Conservation (phyloP, 2,113 vertebrate genomes). For the Sarotherodon lohbergeri region DNA sequence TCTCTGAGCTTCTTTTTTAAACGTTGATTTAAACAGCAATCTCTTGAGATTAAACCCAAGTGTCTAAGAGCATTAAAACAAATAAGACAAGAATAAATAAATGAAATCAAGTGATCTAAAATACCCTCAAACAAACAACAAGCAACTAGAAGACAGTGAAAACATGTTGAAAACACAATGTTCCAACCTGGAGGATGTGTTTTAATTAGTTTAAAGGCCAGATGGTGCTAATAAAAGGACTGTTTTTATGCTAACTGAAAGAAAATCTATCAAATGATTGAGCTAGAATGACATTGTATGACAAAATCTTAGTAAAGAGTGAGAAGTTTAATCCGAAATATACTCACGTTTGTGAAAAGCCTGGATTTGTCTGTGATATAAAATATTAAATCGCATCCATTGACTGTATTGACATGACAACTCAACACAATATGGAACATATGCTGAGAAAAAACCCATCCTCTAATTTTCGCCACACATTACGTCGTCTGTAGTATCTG, state of each 20-base stretch:
- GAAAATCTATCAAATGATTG: background rate
- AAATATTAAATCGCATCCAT: background rate
- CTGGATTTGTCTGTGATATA: background rate
- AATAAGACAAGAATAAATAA: background rate
- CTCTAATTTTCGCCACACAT: background rate
- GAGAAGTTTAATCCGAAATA: background rate
- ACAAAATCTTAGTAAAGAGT: background rate
- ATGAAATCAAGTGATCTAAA: background rate
- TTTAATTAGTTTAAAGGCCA: background rate
- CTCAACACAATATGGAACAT: background rate
- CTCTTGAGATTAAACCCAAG: background rate
- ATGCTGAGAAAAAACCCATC: background rate
- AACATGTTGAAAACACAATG: background rate
- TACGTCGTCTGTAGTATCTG: background rate
- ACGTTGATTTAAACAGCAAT: background rate
- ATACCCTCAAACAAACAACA: background rate
- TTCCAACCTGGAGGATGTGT: background rate
- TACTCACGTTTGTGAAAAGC: background rate
- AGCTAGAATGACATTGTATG: background rate
- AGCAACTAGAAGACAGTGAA: background rate
- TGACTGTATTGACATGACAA: background rate
- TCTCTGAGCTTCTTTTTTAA: background rate
- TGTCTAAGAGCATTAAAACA: background rate
- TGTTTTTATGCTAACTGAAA: background rate
- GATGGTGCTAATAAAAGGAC: background rate